Conservation (phyloP, 1,140 invertebrate species). For the Lasioglossum baleicum region DNA sequence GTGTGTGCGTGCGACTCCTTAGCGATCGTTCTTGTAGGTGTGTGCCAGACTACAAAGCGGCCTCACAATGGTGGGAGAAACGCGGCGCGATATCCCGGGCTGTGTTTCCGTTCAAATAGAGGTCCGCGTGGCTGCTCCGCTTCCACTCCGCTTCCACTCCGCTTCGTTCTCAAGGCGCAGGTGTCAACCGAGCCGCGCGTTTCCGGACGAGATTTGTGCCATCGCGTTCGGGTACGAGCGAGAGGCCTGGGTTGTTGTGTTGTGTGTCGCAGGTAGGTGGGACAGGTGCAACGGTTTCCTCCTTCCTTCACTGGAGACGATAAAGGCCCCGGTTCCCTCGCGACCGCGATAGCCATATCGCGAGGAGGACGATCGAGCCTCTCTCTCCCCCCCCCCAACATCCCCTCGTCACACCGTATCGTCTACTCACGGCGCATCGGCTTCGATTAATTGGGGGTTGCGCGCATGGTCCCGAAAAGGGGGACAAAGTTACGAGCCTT, state of each 20-base stretch:
- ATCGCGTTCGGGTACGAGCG: constrained; percentile 31
- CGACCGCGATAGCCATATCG: neutral
- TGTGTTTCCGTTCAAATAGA: constrained; percentile 72
- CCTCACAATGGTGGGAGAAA: constrained; percentile 69
- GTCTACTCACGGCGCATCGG: neutral
- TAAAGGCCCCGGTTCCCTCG: constrained; percentile 21
- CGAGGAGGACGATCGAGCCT: no score
- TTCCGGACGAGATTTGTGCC: constrained; percentile 69
- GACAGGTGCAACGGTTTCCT: constrained; percentile 40
- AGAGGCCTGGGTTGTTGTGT: no score
- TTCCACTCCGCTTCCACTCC: no score
- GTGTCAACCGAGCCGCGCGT: constrained; percentile 67
- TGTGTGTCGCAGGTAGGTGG: constrained; percentile 22
- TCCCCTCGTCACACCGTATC: neutral
- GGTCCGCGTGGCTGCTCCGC: constrained; percentile 24
- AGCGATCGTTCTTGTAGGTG: neutral
- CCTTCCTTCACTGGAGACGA: neutral
- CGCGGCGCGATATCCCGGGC: constrained; percentile 61
- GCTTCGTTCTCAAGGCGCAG: constrained; percentile 64
- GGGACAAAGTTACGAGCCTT: constrained; percentile 1
- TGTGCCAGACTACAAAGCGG: constrained; percentile 66
- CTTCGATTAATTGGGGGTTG: constrained; percentile 1
- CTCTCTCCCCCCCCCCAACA: no score
- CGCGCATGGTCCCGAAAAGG: neutral
- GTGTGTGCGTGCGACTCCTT: constrained; percentile 35